Conservation (phyloP, 1,140 invertebrate species). For the Caenorhabditis inopinata region DNA sequence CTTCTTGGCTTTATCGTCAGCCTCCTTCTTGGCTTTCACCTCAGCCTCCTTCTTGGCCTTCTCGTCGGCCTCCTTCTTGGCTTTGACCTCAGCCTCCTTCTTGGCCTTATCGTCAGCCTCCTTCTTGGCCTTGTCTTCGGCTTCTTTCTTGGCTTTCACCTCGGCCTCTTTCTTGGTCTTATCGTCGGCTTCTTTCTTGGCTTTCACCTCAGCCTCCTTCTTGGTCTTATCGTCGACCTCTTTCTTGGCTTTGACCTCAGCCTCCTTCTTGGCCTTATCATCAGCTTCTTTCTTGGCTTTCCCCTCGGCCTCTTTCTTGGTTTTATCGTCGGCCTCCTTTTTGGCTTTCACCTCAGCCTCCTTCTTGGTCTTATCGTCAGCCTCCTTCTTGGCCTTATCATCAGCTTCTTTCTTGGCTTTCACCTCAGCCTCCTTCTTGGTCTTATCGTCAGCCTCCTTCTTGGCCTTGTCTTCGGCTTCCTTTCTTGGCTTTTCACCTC, state of each 20-base stretch:
- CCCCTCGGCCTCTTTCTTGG: no score
- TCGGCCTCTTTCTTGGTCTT: constrained; percentile 26
- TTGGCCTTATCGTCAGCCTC: neutral
- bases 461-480: neutral
- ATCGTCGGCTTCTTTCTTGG: constrained; percentile 43
- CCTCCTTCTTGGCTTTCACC: neutral
- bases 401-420: no score
- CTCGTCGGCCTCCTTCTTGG: constrained; percentile 5
- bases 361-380: no score
- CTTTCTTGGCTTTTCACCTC: neutral
- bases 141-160: no score
- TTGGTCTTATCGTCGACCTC: neutral
- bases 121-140: neutral
- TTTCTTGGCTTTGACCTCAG: neutral
- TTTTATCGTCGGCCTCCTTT: no score
- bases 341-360: no score
- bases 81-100: neutral
- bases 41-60: neutral
- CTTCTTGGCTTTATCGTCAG: neutral
- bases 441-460: neutral
- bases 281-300: neutral
- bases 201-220: neutral
- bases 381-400: no score
- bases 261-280: neutral
- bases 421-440: constrained; percentile 12